These are phyloP conservation scores for Pipistrellus nathusii DNA, from an alignment of 2,797 vertebrate species.

Conservation along the genomic window DNA sequence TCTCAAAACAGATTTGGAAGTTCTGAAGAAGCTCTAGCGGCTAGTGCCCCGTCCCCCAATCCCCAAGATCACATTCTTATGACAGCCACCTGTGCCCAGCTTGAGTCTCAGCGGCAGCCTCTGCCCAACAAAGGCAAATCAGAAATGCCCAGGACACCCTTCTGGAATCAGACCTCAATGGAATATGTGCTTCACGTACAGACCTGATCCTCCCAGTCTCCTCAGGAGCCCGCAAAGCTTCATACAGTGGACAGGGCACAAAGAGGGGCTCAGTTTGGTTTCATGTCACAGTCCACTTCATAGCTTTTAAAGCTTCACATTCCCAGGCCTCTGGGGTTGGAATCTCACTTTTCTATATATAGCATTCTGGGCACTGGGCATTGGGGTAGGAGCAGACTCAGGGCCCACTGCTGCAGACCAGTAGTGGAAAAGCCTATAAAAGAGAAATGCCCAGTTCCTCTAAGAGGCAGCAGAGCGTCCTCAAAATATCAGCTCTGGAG, in stretches of 20 bases:
- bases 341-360: neutral
- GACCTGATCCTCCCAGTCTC: neutral
- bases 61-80: neutral
- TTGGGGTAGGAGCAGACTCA: neutral
- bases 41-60: accelerated
- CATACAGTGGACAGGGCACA: neutral
- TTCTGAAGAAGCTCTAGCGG: neutral
- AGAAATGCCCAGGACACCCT: neutral
- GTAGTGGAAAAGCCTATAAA: neutral
- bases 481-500: neutral
- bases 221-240: neutral
- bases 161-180: neutral
- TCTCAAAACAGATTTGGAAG: neutral
- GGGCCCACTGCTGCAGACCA: neutral
- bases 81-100: neutral
- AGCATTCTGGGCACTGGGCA: neutral
- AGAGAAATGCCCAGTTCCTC: neutral
- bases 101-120: constrained; percentile 2
- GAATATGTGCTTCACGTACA: neutral
- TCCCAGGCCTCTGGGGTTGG: neutral
- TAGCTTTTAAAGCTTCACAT: neutral
- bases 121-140: neutral
- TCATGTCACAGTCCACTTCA: neutral
- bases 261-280: neutral
- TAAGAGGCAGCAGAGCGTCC: neutral